Conservation (phyloP, 2,797 vertebrate species). For the Acomys russatus region DNA sequence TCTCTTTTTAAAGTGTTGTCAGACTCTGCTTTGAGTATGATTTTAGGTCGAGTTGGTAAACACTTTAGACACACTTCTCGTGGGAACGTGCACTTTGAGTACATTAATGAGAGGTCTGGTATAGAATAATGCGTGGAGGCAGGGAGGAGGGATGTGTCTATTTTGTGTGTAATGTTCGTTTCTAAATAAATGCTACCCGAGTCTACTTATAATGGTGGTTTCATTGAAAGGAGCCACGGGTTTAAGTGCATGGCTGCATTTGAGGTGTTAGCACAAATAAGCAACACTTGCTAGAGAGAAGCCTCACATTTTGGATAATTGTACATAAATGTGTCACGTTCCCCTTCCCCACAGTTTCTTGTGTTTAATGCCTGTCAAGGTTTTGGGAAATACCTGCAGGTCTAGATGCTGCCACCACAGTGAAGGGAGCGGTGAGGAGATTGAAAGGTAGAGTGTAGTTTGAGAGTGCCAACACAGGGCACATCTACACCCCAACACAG, state of each 20-base stretch:
- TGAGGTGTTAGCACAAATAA: slow-evolving; percentile 45
- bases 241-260: slow-evolving; percentile 57
- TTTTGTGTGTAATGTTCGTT: slow-evolving; percentile 17
- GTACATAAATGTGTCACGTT: slow-evolving; percentile 53
- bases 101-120: slow-evolving; percentile 13
- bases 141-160: slow-evolving; percentile 9
- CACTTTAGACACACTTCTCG: slow-evolving; percentile 52
- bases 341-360: slow-evolving; percentile 39
- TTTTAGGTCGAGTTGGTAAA: slow-evolving; percentile 71
- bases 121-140: background rate
- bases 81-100: slow-evolving; percentile 2
- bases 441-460: background rate
- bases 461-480: background rate
- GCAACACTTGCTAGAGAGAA: slow-evolving; percentile 23
- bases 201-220: background rate
- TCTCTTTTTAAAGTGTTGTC: slow-evolving; percentile 61
- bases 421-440: background rate
- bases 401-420: slow-evolving; percentile 17
- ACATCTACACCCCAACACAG: too few species aligned
- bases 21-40: slow-evolving; percentile 66
- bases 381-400: slow-evolving; percentile 69
- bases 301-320: slow-evolving; percentile 46
- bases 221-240: slow-evolving; percentile 26
- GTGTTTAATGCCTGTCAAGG: slow-evolving; percentile 58
- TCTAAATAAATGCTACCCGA: slow-evolving; percentile 36